Conservation (phyloP, 2,113 vertebrate genomes). For the Psilopogon haemacephalus region DNA sequence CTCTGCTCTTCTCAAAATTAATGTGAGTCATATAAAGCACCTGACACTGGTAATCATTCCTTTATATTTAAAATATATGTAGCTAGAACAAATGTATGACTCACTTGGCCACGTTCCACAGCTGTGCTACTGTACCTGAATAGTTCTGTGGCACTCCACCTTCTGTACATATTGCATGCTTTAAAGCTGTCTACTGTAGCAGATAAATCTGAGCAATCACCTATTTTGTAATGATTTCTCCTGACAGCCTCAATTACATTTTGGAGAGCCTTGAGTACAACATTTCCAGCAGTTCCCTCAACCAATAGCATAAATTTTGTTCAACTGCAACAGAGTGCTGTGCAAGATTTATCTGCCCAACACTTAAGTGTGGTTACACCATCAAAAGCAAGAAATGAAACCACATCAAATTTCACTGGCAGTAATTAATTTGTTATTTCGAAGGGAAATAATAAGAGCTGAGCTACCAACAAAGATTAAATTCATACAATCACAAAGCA, state of each 20-base stretch:
- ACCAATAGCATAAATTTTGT: slow-evolving; percentile 63
- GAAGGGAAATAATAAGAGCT: not conserved
- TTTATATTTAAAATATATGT: slow-evolving; percentile 46
- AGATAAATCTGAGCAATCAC: slow-evolving; percentile 48
- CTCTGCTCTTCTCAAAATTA: slow-evolving; percentile 2
- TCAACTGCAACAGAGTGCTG: slow-evolving; percentile 43
- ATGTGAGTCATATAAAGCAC: not conserved
- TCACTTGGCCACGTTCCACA: not conserved
- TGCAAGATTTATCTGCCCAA: slow-evolving; percentile 62
- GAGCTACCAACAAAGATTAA: not conserved
- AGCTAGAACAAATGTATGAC: slow-evolving; percentile 19
- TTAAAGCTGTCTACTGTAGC: slow-evolving; percentile 27
- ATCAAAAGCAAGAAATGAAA: slow-evolving; percentile 5
- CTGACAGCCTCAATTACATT: slow-evolving; percentile 71
- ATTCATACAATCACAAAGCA: not conserved
- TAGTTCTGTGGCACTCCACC: not conserved
- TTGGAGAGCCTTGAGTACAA: slow-evolving; percentile 61
- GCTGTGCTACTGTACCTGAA: not conserved
- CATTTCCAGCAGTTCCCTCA: slow-evolving; percentile 51
- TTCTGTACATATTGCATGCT: not conserved
- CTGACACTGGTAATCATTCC: not conserved
- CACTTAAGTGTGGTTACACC: slow-evolving; percentile 41
- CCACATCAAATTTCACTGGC: not conserved
- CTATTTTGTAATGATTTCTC: slow-evolving; percentile 55
- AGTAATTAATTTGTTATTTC: slow-evolving; percentile 43